phyloP scores from a whole-genome alignment of 1,140 invertebrate species.

The Tyrophagus putrescentiae region DNA sequence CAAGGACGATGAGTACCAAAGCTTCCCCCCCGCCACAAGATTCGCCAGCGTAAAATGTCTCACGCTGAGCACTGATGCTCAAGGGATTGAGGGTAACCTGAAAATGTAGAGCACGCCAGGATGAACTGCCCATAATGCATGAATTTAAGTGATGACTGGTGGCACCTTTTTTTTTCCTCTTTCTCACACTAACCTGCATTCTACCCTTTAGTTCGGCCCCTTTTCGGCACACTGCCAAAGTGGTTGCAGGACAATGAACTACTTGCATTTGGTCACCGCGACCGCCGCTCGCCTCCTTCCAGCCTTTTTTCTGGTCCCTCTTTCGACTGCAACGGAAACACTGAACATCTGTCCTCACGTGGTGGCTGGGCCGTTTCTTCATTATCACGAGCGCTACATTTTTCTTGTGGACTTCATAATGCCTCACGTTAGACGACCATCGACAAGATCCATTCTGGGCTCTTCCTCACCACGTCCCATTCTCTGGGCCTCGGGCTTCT shows the following conservation, averaged over 20 bases:
- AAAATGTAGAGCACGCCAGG: conserved; percentile 85
- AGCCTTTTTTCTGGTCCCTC: conserved; percentile 93
- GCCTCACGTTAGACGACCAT: conserved; percentile 20
- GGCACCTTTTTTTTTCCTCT: background rate
- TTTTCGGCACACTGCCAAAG: conserved; percentile 53
- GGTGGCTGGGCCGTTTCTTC: conserved; percentile 43
- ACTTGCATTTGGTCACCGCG: conserved; percentile 80
- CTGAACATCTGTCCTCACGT: conserved; percentile 97
- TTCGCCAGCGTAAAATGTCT: background rate
- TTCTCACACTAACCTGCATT: background rate
- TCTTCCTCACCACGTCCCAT: conserved; percentile 92
- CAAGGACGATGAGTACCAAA: background rate
- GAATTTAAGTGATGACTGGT: conserved; percentile 44
- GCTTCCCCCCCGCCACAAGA: background rate
- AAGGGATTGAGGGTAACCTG: conserved; percentile 79
- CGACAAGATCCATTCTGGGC: conserved; percentile 77
- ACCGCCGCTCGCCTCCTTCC: conserved; percentile 85
- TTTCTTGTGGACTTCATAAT: conserved; percentile 51
- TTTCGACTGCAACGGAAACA: conserved; percentile 77
- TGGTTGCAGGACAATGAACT: conserved; percentile 99
- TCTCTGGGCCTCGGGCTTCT: conserved; percentile 89
- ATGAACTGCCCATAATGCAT: conserved; percentile 47
- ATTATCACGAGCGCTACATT: conserved; percentile 68
- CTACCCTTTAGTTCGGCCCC: conserved; percentile 25
- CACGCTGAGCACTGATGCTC: conserved; percentile 85